Base-by-base conservation (phyloP, 2,113 vertebrate genomes). In the Periophthalmus modestus region DNA sequence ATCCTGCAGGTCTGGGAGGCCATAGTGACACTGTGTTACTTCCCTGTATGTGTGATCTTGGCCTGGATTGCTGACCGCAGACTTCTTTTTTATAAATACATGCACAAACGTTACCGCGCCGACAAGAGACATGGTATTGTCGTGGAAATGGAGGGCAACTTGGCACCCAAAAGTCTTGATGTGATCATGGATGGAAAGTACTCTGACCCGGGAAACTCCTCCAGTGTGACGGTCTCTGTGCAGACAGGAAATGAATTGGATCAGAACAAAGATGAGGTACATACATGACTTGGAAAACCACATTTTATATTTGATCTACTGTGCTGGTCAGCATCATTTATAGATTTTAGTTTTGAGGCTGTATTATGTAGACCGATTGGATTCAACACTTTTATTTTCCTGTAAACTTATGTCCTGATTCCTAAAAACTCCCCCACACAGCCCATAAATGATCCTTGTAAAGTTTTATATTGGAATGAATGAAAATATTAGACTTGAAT, bases 51-150 rank as follows among this genome's bases (percentile, higher is more conserved):
- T 76, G 97, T 99, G 34, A 66, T 97, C 23, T 92, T 97, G 78
- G 96, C 97, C 2, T 98, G 97, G 97, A 95, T 98, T 0, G 96
- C 97, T 0, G 97, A 99, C 85, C 96, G 97, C 9, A 87, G 96
- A 0, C 87, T 98, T 0, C 93, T 99, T 50, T 96, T 98, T 92
- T 98, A 98, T 90, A 99, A 98, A 65, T 97, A 96, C 61, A 95
- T 98, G 71, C 95, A 96, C 92, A 98, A 96, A 79, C 90, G 95
- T 0, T 98, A 98, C 89, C 95, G 96, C 1, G 94, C 96, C 0
- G 94, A 98, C 89, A 96, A 96, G 9, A 93, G 94, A 14, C 95
- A 96, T 10, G 96, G 96, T 68, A 96, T 99, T 74, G 96, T 98
- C 69, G 95, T 97, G n/a, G 96, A 96, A 77, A 93, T 96, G 9